Evolutionary conservation across 2,888 invertebrate species (phyloP).

Genomic region (Tinea trinotella): DNA sequence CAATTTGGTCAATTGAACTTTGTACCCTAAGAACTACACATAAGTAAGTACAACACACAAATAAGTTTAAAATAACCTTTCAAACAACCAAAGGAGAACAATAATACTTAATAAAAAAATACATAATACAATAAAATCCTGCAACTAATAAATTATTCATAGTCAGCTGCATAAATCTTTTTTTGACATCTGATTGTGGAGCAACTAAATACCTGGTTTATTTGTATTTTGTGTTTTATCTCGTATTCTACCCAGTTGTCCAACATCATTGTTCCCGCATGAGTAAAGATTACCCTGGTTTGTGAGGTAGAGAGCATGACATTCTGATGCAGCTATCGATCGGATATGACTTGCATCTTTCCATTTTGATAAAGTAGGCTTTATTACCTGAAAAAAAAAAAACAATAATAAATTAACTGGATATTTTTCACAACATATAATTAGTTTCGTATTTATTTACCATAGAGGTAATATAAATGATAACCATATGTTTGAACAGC

Average conservation of each 20-base stretch:
- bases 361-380: slow-evolving; percentile 76
- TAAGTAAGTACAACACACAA: too few species aligned
- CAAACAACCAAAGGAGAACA: too few species aligned
- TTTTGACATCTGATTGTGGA: neutral
- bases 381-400: slow-evolving; percentile 65
- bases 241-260: slow-evolving; percentile 84
- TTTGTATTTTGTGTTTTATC: too few species aligned
- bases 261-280: slow-evolving; percentile 94
- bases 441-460: too few species aligned
- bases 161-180: neutral
- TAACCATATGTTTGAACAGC: too few species aligned
- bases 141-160: too few species aligned
- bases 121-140: too few species aligned
- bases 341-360: slow-evolving; percentile 66
- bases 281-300: slow-evolving; percentile 86
- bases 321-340: slow-evolving; percentile 82
- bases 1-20: too few species aligned
- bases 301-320: slow-evolving; percentile 85
- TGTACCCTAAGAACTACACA: too few species aligned
- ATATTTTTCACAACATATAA: neutral
- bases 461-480: too few species aligned
- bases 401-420: neutral
- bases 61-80: too few species aligned
- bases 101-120: too few species aligned
- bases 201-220: slow-evolving; percentile 40